Evolutionary conservation across 2,113 vertebrate species (phyloP).

Genomic region (Lepus americanus): DNA sequence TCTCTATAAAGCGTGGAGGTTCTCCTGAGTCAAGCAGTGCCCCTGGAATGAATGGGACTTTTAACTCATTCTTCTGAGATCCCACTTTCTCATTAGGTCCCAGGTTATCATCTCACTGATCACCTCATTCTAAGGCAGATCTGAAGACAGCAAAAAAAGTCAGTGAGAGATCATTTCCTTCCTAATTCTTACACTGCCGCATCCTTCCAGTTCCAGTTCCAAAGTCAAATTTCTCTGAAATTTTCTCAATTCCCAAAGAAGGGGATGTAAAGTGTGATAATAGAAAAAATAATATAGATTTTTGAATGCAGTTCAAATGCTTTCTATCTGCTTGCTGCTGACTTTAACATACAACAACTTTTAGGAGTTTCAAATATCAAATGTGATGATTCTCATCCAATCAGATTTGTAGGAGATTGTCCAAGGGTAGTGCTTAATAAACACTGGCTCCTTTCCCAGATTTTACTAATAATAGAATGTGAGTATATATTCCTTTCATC

Average conservation of each 20-base stretch:
- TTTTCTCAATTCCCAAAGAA: neutral
- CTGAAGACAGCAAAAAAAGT: neutral
- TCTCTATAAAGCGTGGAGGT: neutral
- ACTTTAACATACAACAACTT: neutral
- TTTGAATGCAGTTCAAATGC: neutral
- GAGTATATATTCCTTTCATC: neutral
- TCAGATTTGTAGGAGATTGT: neutral
- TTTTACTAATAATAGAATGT: neutral
- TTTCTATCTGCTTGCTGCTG: neutral
- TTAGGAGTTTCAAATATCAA: neutral
- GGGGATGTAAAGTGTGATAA: neutral
- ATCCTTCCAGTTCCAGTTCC: neutral
- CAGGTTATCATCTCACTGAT: neutral
- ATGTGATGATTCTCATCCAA: neutral
- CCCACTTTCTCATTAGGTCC: neutral
- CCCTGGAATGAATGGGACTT: neutral
- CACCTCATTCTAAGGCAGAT: neutral
- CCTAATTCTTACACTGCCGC: neutral
- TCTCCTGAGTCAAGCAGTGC: neutral
- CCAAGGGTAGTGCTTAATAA: neutral
- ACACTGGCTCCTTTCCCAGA: neutral
- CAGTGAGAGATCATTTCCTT: neutral
- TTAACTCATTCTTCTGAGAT: neutral
- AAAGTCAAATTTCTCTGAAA: constrained; percentile 54
- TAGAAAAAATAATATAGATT: neutral